Evolutionary conservation across 2,888 invertebrate species (phyloP).

Genomic region (Chrysolina haemoptera): DNA sequence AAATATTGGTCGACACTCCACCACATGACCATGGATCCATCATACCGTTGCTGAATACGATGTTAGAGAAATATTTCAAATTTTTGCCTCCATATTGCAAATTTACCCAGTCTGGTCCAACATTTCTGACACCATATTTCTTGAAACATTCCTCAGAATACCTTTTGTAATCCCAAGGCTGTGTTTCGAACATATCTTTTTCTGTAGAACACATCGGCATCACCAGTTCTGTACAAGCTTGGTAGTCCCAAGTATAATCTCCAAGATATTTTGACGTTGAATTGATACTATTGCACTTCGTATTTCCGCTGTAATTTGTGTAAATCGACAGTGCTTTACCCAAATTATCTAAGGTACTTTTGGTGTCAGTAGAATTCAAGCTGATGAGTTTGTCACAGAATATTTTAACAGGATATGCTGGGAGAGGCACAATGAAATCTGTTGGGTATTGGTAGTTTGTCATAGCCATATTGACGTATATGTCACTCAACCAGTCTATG

Average conservation of each 20-base stretch:
- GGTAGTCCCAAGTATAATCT: conserved; percentile 85
- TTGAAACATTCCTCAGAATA: conserved; percentile 80
- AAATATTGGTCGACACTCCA: conserved; percentile 81
- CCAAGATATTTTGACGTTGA: conserved; percentile 76
- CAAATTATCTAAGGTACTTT: conserved; percentile 74
- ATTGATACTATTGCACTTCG: conserved; percentile 79
- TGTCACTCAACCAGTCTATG: conserved; percentile 80
- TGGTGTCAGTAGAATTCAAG: conserved; percentile 61
- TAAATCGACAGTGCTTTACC: conserved; percentile 82
- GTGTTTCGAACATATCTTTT: conserved; percentile 88
- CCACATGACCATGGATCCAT: conserved; percentile 92
- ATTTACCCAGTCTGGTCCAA: conserved; percentile 74
- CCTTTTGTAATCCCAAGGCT: conserved; percentile 80
- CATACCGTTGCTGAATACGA: conserved; percentile 88
- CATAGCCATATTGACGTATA: conserved; percentile 91
- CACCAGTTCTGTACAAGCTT: conserved; percentile 96
- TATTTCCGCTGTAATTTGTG: conserved; percentile 85
- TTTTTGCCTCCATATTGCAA: conserved; percentile 86
- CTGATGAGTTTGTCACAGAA: conserved; percentile 73
- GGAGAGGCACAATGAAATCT: conserved; percentile 86
- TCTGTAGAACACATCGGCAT: conserved; percentile 89
- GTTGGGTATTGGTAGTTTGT: conserved; percentile 94
- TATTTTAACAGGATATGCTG: conserved; percentile 85
- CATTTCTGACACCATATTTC: conserved; percentile 76
- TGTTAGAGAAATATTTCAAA: conserved; percentile 78